Evolutionary conservation across 2,797 vertebrate genomes (phyloP).

Genomic region (Malacoctenus gilli): DNA sequence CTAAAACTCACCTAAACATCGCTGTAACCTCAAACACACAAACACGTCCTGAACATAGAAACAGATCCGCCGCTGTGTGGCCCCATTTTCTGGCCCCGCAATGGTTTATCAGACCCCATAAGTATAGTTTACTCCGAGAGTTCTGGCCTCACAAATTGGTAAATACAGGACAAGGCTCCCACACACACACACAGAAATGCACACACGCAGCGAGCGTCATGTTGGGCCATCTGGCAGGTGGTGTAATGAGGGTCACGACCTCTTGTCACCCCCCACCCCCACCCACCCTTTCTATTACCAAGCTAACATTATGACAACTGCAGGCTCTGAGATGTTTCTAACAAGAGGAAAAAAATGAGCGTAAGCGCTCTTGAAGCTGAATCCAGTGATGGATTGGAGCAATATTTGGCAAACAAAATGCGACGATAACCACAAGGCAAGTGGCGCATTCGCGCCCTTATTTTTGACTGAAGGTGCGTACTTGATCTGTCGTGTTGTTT

Average conservation of each 20-base stretch:
- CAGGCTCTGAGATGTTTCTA: not conserved
- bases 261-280: conserved; percentile 42
- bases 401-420: not conserved
- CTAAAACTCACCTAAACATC: too few species aligned
- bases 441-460: too few species aligned
- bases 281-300: conserved; percentile 47
- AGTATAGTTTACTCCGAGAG: too few species aligned
- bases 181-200: conserved; percentile 11
- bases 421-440: not conserved
- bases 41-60: too few species aligned
- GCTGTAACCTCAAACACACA: too few species aligned
- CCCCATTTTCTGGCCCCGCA: too few species aligned
- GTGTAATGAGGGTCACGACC: conserved; percentile 70
- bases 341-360: not conserved
- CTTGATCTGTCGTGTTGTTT: not conserved
- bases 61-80: too few species aligned
- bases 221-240: conserved; percentile 69
- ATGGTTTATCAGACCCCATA: too few species aligned
- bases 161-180: not conserved
- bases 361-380: not conserved
- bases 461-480: too few species aligned
- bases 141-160: too few species aligned
- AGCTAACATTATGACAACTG: conserved; percentile 27
- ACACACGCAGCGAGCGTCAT: conserved; percentile 22
- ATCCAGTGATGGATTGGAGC: not conserved